Conservation (phyloP, 2,888 invertebrate species). For the Gymnocheta viridis region DNA sequence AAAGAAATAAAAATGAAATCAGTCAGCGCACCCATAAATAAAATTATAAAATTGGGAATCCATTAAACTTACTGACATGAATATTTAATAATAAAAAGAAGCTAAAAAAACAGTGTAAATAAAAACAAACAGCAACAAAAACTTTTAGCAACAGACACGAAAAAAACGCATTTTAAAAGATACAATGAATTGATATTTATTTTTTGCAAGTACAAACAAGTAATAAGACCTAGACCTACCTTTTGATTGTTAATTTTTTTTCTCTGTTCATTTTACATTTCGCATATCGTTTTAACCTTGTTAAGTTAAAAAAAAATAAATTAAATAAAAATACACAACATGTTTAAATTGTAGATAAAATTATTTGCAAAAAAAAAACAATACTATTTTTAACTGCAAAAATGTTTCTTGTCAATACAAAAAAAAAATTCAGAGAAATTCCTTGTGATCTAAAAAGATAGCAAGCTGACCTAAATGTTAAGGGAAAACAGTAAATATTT, state of each 20-base stretch:
- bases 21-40: conserved; percentile 45
- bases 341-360: conserved; percentile 50
- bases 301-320: conserved; percentile 47
- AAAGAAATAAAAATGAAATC: conserved; percentile 37
- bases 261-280: conserved; percentile 36
- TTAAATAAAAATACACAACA: conserved; percentile 16
- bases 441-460: background rate
- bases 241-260: conserved; percentile 60
- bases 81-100: conserved; percentile 40
- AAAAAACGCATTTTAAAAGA: conserved; percentile 64
- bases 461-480: conserved; percentile 26
- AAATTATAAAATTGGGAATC: conserved; percentile 42
- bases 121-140: conserved; percentile 6
- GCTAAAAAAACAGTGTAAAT: conserved; percentile 20
- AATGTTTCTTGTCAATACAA: background rate
- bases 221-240: conserved; percentile 69
- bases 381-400: conserved; percentile 25
- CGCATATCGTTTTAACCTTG: conserved; percentile 60
- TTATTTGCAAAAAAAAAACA: conserved; percentile 7
- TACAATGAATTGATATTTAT: conserved; percentile 60
- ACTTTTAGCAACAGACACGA: background rate
- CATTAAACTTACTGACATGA: conserved; percentile 52
- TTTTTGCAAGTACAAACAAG: conserved; percentile 66
- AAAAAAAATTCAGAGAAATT: conserved; percentile 33
- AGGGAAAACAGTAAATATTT: background rate